Evolutionary conservation across 2,113 vertebrate species (phyloP).

Genomic region (Hyla sarda): DNA sequence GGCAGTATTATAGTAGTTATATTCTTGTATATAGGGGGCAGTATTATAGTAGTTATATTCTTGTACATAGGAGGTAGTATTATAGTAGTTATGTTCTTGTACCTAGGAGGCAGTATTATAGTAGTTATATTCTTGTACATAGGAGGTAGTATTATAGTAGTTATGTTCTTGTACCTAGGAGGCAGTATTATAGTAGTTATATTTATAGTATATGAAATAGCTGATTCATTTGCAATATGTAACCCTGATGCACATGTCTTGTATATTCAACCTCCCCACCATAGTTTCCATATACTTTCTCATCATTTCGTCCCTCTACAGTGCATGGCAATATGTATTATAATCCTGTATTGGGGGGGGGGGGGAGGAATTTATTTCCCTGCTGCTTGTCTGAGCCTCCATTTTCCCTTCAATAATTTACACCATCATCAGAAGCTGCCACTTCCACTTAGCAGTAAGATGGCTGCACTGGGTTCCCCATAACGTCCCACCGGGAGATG

Average conservation of each 20-base stretch:
- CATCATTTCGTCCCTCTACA: neutral
- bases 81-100: no score
- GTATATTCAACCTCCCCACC: no score
- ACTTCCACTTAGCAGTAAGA: neutral
- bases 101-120: no score
- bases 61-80: no score
- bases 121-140: no score
- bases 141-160: neutral
- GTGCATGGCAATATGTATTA: neutral
- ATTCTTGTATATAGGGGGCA: no score
- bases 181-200: conserved; percentile 1
- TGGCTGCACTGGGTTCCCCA: neutral
- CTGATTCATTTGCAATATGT: no score
- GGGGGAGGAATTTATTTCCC: no score
- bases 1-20: neutral
- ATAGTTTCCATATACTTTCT: no score
- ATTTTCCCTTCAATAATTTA: neutral
- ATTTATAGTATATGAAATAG: conserved; percentile 8
- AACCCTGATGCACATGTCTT: no score
- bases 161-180: neutral
- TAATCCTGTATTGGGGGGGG: neutral
- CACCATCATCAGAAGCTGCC: neutral
- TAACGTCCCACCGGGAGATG: neutral
- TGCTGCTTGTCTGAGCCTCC: neutral
- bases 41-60: no score